Conservation (phyloP, 2,888 invertebrate species). For the Amphipoea oculea region DNA sequence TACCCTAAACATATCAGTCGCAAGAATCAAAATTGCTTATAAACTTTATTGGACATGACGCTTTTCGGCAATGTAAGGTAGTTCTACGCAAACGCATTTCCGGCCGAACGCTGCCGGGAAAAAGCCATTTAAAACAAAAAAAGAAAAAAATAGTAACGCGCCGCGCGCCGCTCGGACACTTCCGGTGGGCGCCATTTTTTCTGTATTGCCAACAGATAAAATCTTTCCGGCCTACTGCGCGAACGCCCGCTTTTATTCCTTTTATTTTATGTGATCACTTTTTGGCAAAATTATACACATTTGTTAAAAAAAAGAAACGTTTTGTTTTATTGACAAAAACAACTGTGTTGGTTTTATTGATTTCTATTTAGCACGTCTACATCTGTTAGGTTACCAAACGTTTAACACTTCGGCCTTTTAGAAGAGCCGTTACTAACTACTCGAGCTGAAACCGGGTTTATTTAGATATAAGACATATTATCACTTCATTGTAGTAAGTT, state of each 20-base stretch:
- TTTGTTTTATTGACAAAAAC: slow-evolving; percentile 47
- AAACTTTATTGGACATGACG: slow-evolving; percentile 79
- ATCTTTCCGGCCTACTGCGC: slow-evolving; percentile 90
- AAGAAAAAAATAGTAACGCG: slow-evolving; percentile 89
- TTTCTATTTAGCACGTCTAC: slow-evolving; percentile 7
- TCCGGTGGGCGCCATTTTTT: slow-evolving; percentile 91
- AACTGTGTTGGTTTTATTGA: background rate
- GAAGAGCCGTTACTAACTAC: background rate
- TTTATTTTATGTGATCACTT: slow-evolving; percentile 84
- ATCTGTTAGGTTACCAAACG: background rate
- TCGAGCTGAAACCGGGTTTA: background rate
- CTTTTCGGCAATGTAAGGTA: slow-evolving; percentile 83
- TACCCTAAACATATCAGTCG: slow-evolving; percentile 73
- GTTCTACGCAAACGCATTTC: slow-evolving; percentile 90
- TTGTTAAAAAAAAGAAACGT: slow-evolving; percentile 62
- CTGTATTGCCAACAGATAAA: slow-evolving; percentile 91
- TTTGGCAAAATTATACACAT: slow-evolving; percentile 83
- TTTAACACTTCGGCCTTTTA: background rate
- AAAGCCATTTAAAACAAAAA: slow-evolving; percentile 91
- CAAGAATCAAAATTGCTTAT: slow-evolving; percentile 82
- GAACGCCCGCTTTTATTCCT: slow-evolving; percentile 86
- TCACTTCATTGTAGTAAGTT: background rate
- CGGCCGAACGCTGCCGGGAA: slow-evolving; percentile 90
- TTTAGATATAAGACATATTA: background rate
- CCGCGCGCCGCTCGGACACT: slow-evolving; percentile 90